A percentile compares a stretch with the other conserved stretches of the same genome.
These are phyloP conservation scores for Microcebus griseorufus DNA, from an alignment of 2,113 vertebrate species.

Conservation along the genomic window DNA sequence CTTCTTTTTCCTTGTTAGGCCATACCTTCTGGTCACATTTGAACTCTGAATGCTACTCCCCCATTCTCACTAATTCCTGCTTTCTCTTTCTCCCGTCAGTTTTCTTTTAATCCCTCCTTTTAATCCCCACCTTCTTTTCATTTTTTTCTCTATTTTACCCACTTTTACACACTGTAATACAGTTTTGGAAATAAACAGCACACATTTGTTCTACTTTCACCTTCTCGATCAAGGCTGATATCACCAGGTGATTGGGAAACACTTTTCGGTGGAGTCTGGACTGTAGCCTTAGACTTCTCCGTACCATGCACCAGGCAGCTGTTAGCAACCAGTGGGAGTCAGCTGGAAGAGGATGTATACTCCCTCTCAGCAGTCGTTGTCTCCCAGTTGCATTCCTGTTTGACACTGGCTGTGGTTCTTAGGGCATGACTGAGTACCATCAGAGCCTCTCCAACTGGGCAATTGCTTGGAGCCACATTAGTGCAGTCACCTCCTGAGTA, in stretches of 20 bases:
- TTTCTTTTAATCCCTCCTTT: not conserved
- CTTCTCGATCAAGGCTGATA: not conserved
- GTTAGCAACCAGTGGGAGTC: rapidly evolving
- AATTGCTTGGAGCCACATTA: not conserved
- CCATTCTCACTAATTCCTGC: not conserved
- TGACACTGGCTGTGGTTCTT: not conserved
- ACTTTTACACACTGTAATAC: not conserved
- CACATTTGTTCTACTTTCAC: not conserved
- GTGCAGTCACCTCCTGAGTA: not conserved
- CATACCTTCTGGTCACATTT: not conserved
- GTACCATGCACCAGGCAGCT: rapidly evolving
- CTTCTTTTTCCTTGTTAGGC: not conserved
- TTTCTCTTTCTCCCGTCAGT: not conserved
- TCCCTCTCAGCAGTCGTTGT: not conserved
- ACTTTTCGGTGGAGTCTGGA: not conserved
- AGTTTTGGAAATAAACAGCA: not conserved
- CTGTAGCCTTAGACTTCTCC: not conserved
- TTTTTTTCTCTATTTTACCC: not conserved
- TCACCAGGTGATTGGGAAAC: not conserved
- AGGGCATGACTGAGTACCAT: not conserved
- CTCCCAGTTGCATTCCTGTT: not conserved
- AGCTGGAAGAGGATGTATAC: not conserved
- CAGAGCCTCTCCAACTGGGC: not conserved
- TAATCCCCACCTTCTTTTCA: not conserved
- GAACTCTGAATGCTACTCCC: not conserved